Evolutionary conservation across 1,140 invertebrate genomes (phyloP), one percentile per base, ranked within the genome.

Genomic region (Bacillus rossius): DNA sequence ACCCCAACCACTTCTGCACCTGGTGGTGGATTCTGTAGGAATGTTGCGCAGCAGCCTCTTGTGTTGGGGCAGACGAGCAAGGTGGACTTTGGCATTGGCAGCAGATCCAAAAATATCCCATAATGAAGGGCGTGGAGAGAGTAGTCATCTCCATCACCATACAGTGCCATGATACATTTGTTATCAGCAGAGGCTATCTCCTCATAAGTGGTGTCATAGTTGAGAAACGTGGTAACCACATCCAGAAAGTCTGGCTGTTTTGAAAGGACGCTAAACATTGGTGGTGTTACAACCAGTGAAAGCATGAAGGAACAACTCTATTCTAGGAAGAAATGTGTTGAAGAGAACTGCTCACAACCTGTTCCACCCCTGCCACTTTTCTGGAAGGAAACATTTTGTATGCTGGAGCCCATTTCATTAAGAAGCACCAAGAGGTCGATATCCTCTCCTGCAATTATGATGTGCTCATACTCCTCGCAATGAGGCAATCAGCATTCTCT

Each of bases 21-120:
- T 67, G 67, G 49, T 64, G 57, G 52, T 64, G 61, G 19, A 58
- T 45, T 56, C 66, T 52, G 14, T 55, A 64, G 20, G 51, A 62
- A 61, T 68, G 64, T 41, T 65, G 58, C 51, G 45, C 55, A 40
- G 60, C 59, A 42, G 65, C 65, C 29, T 48, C 58, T 52, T 51
- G 26, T 42, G 49, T 14, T 57, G 56, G 17, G 61, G 57, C 19
- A 57, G 4, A 45, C 23, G 43, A 45, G 43, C 43, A 13, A 45
- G 43, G 43, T 45, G 43, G 43, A 45, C 43, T 45, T 25, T 45
- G 43, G 43, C 43, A n/a, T 45, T 45, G 43, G 43, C 43, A 45
- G 43, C 43, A 45, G 43, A 45, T 45, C 13, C 5, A n/a, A 45
- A 45, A 45, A 45, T 20, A 45, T 45, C 43, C 43, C 13, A 13